These are phyloP conservation scores for Trichomalopsis sarcophagae DNA, from an alignment of 1,140 invertebrate species.

Conservation along the genomic window DNA sequence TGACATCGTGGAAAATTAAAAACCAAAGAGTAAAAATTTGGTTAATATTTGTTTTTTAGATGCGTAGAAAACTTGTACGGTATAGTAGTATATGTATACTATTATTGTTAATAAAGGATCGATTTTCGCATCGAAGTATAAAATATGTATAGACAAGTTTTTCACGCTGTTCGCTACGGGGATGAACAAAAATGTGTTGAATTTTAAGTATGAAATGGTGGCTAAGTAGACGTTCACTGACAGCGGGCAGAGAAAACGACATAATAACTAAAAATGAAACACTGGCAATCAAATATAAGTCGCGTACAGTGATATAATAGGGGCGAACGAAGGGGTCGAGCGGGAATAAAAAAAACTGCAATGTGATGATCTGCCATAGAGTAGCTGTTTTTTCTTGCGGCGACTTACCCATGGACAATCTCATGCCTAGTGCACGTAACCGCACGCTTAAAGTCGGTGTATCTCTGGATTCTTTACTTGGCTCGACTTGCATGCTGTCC, in stretches of 20 bases:
- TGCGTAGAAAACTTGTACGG: constrained; percentile 25
- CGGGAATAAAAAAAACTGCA: constrained; percentile 13
- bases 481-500: constrained; percentile 75
- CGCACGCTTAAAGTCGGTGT: constrained; percentile 72
- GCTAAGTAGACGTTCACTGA: background rate
- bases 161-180: constrained; percentile 9
- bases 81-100: background rate
- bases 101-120: background rate
- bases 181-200: background rate
- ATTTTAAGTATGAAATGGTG: constrained; percentile 2
- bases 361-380: constrained; percentile 30
- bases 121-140: background rate
- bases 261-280: constrained; percentile 15
- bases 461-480: constrained; percentile 75
- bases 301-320: constrained; percentile 22
- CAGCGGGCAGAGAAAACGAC: background rate
- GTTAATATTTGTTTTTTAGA: background rate
- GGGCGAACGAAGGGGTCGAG: background rate
- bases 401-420: constrained; percentile 75
- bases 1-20: constrained; percentile 3
- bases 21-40: constrained; percentile 43
- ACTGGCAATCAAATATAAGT: background rate
- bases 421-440: constrained; percentile 74
- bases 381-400: constrained; percentile 34
- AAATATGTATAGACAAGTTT: constrained; percentile 15